phyloP scores from a whole-genome alignment of 1,140 invertebrate genomes.

The Drosophila pseudoananassae region DNA sequence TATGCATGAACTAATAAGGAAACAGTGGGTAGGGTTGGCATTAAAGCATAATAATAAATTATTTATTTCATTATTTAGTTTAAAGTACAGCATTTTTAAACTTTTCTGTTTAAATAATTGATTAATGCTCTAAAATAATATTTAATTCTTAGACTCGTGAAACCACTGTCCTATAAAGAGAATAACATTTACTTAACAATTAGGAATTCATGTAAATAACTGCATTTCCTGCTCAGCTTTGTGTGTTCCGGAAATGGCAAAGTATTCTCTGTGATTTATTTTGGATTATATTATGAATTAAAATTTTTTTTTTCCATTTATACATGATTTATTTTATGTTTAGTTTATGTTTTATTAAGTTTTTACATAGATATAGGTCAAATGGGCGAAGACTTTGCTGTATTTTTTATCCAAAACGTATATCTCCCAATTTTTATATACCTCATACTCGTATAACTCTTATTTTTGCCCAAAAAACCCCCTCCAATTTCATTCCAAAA shows the following conservation, averaged over 20 bases:
- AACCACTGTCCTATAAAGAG: conserved; percentile 18
- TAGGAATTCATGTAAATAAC: conserved; percentile 41
- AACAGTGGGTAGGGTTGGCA: background rate
- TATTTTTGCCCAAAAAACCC: conserved; percentile 4
- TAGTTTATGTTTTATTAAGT: no score
- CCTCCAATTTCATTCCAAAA: conserved; percentile 20
- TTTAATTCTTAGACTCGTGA: background rate
- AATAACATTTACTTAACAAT: conserved; percentile 22
- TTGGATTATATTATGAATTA: background rate
- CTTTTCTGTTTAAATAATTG: no score
- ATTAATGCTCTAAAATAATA: no score
- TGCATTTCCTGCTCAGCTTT: conserved; percentile 7
- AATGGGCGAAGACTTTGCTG: background rate
- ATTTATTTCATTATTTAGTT: no score
- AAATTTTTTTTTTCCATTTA: background rate
- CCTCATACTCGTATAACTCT: no score
- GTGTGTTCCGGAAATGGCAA: conserved; percentile 1
- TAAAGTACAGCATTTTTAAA: no score
- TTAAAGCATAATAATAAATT: background rate
- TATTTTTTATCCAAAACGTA: background rate
- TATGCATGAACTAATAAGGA: conserved; percentile 22
- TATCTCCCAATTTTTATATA: background rate
- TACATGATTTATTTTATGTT: background rate
- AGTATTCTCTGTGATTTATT: background rate
- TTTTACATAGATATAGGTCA: background rate